Percentiles rank a stretch among this genome's conserved stretches.
Conservation (phyloP, 2,113 vertebrate genomes). For the Lates calcarifer region DNA sequence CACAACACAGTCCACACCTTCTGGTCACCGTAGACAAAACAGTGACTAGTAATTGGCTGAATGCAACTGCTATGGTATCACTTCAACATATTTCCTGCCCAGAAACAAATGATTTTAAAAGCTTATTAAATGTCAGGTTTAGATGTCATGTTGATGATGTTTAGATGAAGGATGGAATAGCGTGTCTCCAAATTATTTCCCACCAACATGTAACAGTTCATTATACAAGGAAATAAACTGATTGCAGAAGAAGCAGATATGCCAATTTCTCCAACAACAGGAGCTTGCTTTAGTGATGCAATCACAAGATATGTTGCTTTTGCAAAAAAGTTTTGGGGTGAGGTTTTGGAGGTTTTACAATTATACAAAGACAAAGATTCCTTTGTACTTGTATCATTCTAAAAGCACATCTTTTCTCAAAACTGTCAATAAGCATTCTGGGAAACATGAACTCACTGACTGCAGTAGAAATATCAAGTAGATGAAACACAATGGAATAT, state of each 20-base stretch:
- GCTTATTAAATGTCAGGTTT: background rate
- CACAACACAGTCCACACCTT: background rate
- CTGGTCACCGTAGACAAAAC: background rate
- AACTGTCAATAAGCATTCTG: background rate
- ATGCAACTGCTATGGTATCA: background rate
- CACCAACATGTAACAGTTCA: too few species aligned
- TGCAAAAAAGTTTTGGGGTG: background rate
- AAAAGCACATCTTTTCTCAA: background rate
- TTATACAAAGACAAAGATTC: too few species aligned
- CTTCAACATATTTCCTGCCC: background rate
- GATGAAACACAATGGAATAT: background rate
- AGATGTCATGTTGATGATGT: too few species aligned
- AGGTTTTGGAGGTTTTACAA: too few species aligned
- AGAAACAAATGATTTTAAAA: background rate
- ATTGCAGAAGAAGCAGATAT: background rate
- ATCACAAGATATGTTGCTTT: background rate
- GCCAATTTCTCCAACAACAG: background rate
- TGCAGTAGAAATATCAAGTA: background rate
- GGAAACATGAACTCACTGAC: background rate
- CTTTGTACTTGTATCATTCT: background rate
- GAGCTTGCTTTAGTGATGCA: background rate
- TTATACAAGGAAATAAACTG: background rate
- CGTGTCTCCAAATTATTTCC: background rate
- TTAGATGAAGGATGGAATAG: background rate
- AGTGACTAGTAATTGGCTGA: background rate